Conservation (phyloP, 2,113 vertebrate species). For the Istiophorus platypterus region DNA sequence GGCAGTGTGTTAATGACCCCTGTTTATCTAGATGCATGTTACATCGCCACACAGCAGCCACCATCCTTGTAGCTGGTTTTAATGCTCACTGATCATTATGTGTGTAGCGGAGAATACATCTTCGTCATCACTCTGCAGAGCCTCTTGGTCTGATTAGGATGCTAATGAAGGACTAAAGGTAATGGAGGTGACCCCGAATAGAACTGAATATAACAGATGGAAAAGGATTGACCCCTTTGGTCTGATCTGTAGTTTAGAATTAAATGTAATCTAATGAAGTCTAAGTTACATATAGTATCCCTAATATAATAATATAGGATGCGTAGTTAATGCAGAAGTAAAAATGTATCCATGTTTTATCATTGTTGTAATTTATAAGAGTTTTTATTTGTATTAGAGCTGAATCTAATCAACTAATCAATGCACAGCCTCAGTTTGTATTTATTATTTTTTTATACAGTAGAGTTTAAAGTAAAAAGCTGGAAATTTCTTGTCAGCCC, state of each 20-base stretch:
- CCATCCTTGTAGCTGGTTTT: slow-evolving; percentile 15
- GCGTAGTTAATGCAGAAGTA: not conserved
- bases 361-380: too few relatives aligned
- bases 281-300: too few relatives aligned
- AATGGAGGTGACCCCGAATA: not conserved
- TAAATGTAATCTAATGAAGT: too few relatives aligned
- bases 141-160: not conserved
- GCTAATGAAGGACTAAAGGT: slow-evolving; percentile 1
- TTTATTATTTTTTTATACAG: too few relatives aligned
- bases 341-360: not conserved
- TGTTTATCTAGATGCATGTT: not conserved
- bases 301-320: too few relatives aligned
- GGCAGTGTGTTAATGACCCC: not conserved
- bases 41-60: not conserved
- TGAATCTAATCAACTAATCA: not conserved
- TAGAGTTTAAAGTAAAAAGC: too few relatives aligned
- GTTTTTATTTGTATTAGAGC: too few relatives aligned
- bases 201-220: not conserved
- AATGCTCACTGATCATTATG: slow-evolving; percentile 11
- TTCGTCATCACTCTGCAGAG: not conserved
- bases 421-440: not conserved
- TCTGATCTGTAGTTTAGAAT: too few relatives aligned
- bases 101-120: slow-evolving; percentile 2
- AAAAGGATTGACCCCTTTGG: too few relatives aligned
- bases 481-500: not conserved